Conservation (phyloP, 2,888 invertebrate species). For the Xestia c-nigrum region DNA sequence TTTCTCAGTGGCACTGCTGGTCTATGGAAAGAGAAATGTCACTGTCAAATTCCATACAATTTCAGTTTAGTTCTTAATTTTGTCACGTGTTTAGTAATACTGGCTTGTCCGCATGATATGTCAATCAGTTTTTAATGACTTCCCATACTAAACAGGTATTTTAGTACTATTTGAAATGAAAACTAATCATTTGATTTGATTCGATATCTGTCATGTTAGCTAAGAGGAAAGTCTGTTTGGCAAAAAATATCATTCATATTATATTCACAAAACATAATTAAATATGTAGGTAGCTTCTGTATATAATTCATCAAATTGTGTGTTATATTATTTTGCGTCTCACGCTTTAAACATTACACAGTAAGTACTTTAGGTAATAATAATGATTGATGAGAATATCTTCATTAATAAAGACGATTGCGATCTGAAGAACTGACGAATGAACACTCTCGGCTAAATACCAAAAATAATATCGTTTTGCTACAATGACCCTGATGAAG, state of each 20-base stretch:
- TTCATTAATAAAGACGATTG: slow-evolving; percentile 23
- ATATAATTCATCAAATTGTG: slow-evolving; percentile 25
- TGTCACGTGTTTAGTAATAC: neutral
- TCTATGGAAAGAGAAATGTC: neutral
- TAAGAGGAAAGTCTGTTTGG: slow-evolving; percentile 7
- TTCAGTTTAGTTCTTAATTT: slow-evolving; percentile 8
- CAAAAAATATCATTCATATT: neutral
- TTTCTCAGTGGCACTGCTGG: slow-evolving; percentile 3
- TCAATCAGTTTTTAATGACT: slow-evolving; percentile 43
- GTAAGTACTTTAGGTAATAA: slow-evolving; percentile 9
- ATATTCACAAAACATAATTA: neutral
- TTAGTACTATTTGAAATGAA: slow-evolving; percentile 19
- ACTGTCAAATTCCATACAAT: slow-evolving; percentile 17
- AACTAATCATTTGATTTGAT: slow-evolving; percentile 29
- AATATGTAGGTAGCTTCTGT: slow-evolving; percentile 24
- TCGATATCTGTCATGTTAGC: slow-evolving; percentile 11
- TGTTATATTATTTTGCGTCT: slow-evolving; percentile 40
- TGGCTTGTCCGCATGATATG: neutral
- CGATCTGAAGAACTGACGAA: slow-evolving; percentile 1
- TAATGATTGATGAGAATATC: slow-evolving; percentile 44
- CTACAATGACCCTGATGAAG: neutral
- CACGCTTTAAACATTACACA: neutral
- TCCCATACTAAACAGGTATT: slow-evolving; percentile 19
- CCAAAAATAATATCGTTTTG: neutral
- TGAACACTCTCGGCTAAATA: neutral